Evolutionary conservation across 2,888 invertebrate species (phyloP), one percentile per base, ranked within the genome.

Genomic region (Polyploca ridens): DNA sequence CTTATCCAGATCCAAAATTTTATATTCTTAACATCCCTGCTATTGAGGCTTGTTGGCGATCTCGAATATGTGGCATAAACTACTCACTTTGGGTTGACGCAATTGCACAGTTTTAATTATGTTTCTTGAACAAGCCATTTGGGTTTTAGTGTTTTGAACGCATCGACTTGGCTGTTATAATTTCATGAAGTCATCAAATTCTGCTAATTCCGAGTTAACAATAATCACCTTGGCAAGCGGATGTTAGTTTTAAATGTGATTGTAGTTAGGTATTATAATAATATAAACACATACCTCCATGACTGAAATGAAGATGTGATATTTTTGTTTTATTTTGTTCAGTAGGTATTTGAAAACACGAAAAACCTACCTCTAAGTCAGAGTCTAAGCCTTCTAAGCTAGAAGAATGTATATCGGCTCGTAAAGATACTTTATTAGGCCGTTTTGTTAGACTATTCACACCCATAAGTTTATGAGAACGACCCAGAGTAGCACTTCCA

Each of bases 341-440:
- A 35, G 5, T 33, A 1, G 19, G 49, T 54, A 19, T 54, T 66
- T 59, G 62, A 16, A 27, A 60, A 33, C n/a, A 63, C 66, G 67
- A 70, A 67, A 67, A 61, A 77, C 82, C 57, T 69, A 95, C 96
- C 95, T 96, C 95, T 77, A 96, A 87, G 81, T 95, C 95, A 27
- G 87, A 90, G 74, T 96, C 95, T 64, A 95, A 83, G 72, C 95
- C 95, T 72, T 96, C 96, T 71, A 94, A 85, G 80, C 94, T 95
- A n/a, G 91, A 90, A 58, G 87, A 84, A 65, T 84, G 79, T 63
- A 75, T 73, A 70, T 90, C 92, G 46, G 87, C 79, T 66, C 86
- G 84, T 64, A 88, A 71, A 4, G 90, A 88, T 63, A 85, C 71
- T 64, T 86, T 85, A 65, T 91, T 91, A 1, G 91, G 87, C 75